Conservation (phyloP, 2,113 vertebrate genomes). For the Oncorhynchus gorbuscha region DNA sequence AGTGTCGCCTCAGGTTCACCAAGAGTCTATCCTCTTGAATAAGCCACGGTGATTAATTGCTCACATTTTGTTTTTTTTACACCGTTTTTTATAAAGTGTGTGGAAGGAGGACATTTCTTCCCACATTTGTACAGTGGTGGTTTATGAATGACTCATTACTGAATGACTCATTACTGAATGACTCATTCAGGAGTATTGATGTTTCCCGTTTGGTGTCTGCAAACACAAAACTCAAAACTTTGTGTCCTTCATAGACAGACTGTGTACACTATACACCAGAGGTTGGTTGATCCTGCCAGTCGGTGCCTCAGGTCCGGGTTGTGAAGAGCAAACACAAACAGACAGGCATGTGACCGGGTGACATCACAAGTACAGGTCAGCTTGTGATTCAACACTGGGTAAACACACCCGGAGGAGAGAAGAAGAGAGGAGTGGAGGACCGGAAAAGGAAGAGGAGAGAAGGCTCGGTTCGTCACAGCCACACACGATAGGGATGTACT, state of each 20-base stretch:
- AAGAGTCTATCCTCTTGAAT: too few species aligned
- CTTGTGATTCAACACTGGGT: slow-evolving; percentile 10
- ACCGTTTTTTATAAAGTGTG: too few species aligned
- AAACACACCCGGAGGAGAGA: slow-evolving; percentile 16
- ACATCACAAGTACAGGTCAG: slow-evolving; percentile 13
- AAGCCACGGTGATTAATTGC: too few species aligned
- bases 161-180: neutral
- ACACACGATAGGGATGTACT: too few species aligned
- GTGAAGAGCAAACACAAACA: neutral
- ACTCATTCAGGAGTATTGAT: neutral
- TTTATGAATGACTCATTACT: neutral
- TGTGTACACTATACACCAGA: neutral
- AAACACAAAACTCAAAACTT: neutral
- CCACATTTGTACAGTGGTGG: neutral
- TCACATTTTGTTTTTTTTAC: too few species aligned
- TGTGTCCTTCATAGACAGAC: neutral
- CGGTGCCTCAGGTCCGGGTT: neutral
- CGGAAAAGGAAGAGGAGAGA: neutral
- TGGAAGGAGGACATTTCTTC: too few species aligned
- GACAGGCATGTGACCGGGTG: slow-evolving; percentile 8
- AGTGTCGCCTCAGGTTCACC: too few species aligned
- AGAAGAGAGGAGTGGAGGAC: neutral
- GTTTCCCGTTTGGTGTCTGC: neutral
- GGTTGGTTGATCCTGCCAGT: slow-evolving; percentile 1
- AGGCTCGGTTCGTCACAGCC: too few species aligned